Base-by-base conservation (phyloP, 2,113 vertebrate species). In the Poeciliopsis retropinna region DNA sequence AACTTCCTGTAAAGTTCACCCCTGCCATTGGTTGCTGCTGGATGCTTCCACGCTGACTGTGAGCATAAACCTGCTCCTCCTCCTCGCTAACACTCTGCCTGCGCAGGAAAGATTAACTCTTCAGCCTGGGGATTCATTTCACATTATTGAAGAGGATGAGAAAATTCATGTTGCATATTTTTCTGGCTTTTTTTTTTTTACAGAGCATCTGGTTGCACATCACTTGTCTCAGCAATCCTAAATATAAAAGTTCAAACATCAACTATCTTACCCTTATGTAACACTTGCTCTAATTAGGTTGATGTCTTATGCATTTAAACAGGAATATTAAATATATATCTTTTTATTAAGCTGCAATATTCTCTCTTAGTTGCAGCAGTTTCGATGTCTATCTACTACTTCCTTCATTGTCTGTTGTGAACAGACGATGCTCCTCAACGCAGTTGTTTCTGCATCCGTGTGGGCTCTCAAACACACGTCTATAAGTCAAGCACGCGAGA, bases 1-100 rank as follows among this genome's bases (percentile, higher is more conserved):
- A 79, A 81, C 92, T 91, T 93, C 88, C 90, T 93, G 86, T 81
- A 74, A n/a, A 83, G 85, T 84, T 83, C 79, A 67, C 69, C 69
- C 72, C 82, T 69, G 80, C 75, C 72, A 75, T 76, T 79, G 73
- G 84, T 74, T 63, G 68, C 57, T 67, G 62, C 54, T 64, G 66
- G 63, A 37, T 79, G 62, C 64, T 63, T 72, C 68, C 39, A 15
- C 3, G 14, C 39, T 41, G 39, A 84, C 72, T 78, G 72, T 69
- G 32, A 78, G 68, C 74, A 75, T 64, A 73, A 80, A 86, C 66
- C 60, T 71, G 57, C 70, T 82, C 66, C 75, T 80, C 76, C 75
- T 76, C 9, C 79, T 72, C 74, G 82, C 74, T 85, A 70, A 78
- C 64, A 63, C 64, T 67, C 65, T 34, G 61, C 22, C 79, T 57